A percentile compares a stretch with the other conserved stretches of the same genome.
Evolutionary conservation across 2,797 vertebrate genomes (phyloP).

Genomic region (Bovichtus diacanthus): DNA sequence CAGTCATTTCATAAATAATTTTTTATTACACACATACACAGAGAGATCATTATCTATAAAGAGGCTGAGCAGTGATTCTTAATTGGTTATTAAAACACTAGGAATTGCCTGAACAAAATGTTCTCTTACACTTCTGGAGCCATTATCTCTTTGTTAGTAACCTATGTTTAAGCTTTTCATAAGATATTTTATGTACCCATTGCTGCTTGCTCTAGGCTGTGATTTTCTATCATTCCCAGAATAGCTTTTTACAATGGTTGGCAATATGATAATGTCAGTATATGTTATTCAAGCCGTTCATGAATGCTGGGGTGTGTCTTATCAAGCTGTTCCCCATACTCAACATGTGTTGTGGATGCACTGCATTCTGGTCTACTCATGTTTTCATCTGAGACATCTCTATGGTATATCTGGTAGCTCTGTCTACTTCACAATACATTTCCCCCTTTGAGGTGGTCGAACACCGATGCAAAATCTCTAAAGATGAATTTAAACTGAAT

Average conservation of each 20-base stretch:
- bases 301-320: slow-evolving; percentile 48
- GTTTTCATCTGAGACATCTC: slow-evolving; percentile 21
- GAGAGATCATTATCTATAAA: slow-evolving; percentile 11
- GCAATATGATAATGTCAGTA: slow-evolving; percentile 21
- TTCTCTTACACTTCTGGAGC: neutral
- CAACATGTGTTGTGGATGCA: slow-evolving; percentile 55
- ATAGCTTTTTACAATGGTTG: neutral
- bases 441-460: neutral
- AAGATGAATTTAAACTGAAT: neutral
- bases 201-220: neutral
- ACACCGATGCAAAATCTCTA: neutral
- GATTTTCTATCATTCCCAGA: neutral
- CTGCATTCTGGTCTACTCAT: slow-evolving; percentile 65
- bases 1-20: slow-evolving; percentile 24
- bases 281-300: slow-evolving; percentile 11
- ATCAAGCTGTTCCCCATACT: slow-evolving; percentile 25
- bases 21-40: slow-evolving; percentile 22
- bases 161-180: neutral
- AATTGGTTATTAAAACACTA: neutral
- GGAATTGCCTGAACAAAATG: neutral
- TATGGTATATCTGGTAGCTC: neutral
- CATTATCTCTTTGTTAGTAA: neutral
- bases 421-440: slow-evolving; percentile 1
- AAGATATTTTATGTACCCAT: neutral
- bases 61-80: slow-evolving; percentile 3